Conservation (phyloP, 2,113 vertebrate genomes). For the Coturnix japonica region DNA sequence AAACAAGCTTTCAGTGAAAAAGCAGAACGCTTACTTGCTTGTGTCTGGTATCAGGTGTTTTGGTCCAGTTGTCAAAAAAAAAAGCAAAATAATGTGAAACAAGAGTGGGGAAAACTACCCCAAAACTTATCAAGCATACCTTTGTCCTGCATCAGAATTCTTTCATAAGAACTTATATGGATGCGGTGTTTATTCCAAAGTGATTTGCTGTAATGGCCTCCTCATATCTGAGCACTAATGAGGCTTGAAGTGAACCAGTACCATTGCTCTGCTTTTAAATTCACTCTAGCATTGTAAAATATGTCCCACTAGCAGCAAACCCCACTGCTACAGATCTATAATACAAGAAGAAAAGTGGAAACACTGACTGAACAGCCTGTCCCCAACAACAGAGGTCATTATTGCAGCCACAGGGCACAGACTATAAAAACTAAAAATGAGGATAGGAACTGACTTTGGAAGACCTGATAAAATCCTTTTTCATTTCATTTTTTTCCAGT, state of each 20-base stretch:
- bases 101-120: accelerated
- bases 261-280: neutral
- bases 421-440: neutral
- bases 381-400: slow-evolving; percentile 31
- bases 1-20: neutral
- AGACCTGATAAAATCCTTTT: slow-evolving; percentile 1
- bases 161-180: neutral
- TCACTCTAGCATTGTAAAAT: neutral
- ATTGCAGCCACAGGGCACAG: slow-evolving; percentile 2
- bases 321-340: neutral
- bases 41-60: neutral
- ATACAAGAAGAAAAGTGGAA: slow-evolving; percentile 13
- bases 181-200: neutral
- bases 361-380: neutral
- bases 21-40: neutral
- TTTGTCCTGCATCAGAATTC: neutral
- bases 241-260: neutral
- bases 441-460: slow-evolving; percentile 17
- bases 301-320: neutral
- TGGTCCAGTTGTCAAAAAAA: neutral
- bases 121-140: neutral
- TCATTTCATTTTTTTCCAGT: neutral
- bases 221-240: neutral
- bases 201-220: neutral
- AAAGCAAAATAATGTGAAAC: neutral